Percentiles rank a stretch among this genome's conserved stretches.
phyloP scores from a whole-genome alignment of 2,888 invertebrate species.

The Cremastinae sp. region DNA sequence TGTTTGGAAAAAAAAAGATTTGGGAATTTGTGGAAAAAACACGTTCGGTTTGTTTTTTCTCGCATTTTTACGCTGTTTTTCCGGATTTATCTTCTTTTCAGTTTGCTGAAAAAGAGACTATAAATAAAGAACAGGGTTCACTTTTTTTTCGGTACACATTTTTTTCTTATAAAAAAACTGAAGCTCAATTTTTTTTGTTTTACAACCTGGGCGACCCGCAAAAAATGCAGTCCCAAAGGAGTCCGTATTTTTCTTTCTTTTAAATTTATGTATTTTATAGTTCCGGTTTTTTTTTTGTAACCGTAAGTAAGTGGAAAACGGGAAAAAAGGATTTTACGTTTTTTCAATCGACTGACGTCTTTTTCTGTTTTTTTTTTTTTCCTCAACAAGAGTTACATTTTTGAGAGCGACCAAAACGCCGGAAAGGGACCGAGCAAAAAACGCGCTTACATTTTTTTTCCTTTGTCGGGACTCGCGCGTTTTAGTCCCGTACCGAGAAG shows the following conservation, averaged over 20 bases:
- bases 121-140: neutral
- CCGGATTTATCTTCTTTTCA: neutral
- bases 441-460: slow-evolving; percentile 9
- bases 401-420: slow-evolving; percentile 10
- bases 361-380: neutral
- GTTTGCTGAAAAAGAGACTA: neutral
- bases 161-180: slow-evolving; percentile 27
- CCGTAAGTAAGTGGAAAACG: neutral
- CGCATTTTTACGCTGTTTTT: slow-evolving; percentile 13
- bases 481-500: neutral
- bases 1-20: neutral
- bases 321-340: slow-evolving; percentile 18
- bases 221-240: neutral
- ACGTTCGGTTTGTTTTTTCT: neutral
- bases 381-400: slow-evolving; percentile 12
- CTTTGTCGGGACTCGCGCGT: neutral
- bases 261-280: slow-evolving; percentile 16
- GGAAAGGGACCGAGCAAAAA: slow-evolving; percentile 30
- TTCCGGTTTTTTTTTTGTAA: slow-evolving; percentile 1
- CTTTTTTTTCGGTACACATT: neutral
- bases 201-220: slow-evolving; percentile 4
- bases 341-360: slow-evolving; percentile 14
- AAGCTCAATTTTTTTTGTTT: slow-evolving; percentile 10
- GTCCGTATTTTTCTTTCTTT: slow-evolving; percentile 13
- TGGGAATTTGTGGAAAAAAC: too few species aligned